Evolutionary conservation across 2,797 vertebrate genomes (phyloP), one percentile per base, ranked within the genome.

Genomic region (Margarornis squamiger): DNA sequence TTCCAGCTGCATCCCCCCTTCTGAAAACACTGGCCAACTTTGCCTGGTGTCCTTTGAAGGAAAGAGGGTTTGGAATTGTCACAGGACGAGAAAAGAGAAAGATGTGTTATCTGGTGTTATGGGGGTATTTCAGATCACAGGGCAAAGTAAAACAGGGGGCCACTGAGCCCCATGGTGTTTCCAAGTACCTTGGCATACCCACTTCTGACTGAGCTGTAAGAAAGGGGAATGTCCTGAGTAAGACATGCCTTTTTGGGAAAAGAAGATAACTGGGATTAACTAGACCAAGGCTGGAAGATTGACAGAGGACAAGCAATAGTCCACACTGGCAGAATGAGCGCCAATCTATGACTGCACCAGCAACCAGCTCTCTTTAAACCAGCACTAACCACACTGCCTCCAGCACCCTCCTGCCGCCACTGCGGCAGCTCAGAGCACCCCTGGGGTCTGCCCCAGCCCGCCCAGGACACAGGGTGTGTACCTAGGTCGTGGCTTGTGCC

Each of bases 71-170:
- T 7, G 10, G 34, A 83, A 58, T 13, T 30, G 26, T 32, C 55
- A 77, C 7, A 66, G 38, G 39, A 88, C 65, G 7, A 27, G 17
- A 19, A 30, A 87, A 77, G 41, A 80, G 36, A 48, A 89, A 65
- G 48, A 71, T 0, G 1, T 18, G 26, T 36, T n/a, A 63, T 30
- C 3, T 38, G 15, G 41, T n/a, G 7, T 45, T 36, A 22, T 0
- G 0, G 54, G 10, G 16, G 20, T 36, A 59, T 63, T 78, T 87
- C 10, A 85, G 32, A 38, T 48, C 34, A n/a, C 34, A 45, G 7
- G 4, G 57, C 0, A 7, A 79, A 34, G 34, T 65, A 45, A 36
- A 87, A 34, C 29, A 81, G 57, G 57, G 83, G 29, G 48, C 43
- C 70, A 62, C 26, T 87, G 62, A 59, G n/a, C 15, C 2, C 1